phyloP scores from a whole-genome alignment of 2,888 invertebrate species.

The Sesamia inferens region DNA sequence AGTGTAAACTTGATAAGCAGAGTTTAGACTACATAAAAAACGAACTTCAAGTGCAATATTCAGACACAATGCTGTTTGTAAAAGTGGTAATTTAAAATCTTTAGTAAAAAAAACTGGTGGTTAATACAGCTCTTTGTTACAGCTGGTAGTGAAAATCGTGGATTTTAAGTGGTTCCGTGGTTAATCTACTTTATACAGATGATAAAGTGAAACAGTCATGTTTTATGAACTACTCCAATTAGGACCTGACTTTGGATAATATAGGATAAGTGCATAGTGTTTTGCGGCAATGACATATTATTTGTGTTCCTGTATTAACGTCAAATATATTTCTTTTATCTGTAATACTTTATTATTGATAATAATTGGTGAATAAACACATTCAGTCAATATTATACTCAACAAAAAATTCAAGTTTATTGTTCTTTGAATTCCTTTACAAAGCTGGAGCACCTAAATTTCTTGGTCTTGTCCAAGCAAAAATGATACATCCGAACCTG shows the following conservation, averaged over 20 bases:
- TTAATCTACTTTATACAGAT: slow-evolving; percentile 45
- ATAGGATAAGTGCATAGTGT: slow-evolving; percentile 61
- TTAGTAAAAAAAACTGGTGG: slow-evolving; percentile 50
- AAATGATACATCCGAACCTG: slow-evolving; percentile 91
- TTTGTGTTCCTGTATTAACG: slow-evolving; percentile 45
- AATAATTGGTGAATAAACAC: slow-evolving; percentile 21
- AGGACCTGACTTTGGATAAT: slow-evolving; percentile 49
- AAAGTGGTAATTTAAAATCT: slow-evolving; percentile 53
- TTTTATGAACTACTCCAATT: slow-evolving; percentile 52
- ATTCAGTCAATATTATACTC: slow-evolving; percentile 29
- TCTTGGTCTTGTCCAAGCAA: slow-evolving; percentile 63
- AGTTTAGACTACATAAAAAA: slow-evolving; percentile 35
- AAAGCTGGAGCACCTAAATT: slow-evolving; percentile 28
- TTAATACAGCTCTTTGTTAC: slow-evolving; percentile 37
- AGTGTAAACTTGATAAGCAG: slow-evolving; percentile 56
- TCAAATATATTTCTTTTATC: slow-evolving; percentile 52
- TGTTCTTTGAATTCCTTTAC: slow-evolving; percentile 1
- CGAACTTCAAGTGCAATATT: slow-evolving; percentile 61
- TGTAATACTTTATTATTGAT: slow-evolving; percentile 36
- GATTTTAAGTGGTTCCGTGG: slow-evolving; percentile 59
- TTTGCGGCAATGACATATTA: slow-evolving; percentile 50
- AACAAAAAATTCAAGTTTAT: slow-evolving; percentile 34
- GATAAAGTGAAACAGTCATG: slow-evolving; percentile 51
- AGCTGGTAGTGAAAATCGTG: slow-evolving; percentile 63
- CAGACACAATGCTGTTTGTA: slow-evolving; percentile 44